Conservation (phyloP, 2,113 vertebrate species). For the Theristicus caerulescens region DNA sequence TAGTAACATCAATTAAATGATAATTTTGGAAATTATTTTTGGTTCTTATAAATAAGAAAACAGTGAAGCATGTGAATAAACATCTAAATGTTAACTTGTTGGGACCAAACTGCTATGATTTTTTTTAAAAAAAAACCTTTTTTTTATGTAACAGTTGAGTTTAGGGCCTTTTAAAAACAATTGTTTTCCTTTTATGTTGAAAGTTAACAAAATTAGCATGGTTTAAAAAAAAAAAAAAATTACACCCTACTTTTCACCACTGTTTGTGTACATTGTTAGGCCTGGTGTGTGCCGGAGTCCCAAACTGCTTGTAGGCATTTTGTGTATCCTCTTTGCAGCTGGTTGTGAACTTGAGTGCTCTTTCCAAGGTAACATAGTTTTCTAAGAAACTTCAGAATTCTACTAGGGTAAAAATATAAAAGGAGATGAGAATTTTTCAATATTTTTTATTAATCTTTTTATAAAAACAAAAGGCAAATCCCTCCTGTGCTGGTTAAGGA, state of each 20-base stretch:
- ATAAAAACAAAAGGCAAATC: conserved; percentile 71
- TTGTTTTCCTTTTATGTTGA: conserved; percentile 63
- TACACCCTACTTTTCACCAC: not conserved
- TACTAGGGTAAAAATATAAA: conserved; percentile 71
- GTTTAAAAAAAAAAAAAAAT: not conserved
- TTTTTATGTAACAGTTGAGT: conserved; percentile 70
- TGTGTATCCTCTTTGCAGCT: conserved; percentile 58
- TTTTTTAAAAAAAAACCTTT: not conserved
- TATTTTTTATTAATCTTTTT: conserved; percentile 86
- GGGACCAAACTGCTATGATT: conserved; percentile 78
- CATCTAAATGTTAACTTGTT: conserved; percentile 74
- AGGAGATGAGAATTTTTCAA: conserved; percentile 76
- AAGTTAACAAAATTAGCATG: conserved; percentile 54
- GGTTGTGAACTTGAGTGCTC: conserved; percentile 64
- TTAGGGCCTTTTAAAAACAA: conserved; percentile 66
- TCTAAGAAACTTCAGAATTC: conserved; percentile 78
- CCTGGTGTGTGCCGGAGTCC: conserved; percentile 58
- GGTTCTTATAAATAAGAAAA: conserved; percentile 70
- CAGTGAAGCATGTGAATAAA: conserved; percentile 80
- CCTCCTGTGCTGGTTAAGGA: conserved; percentile 61
- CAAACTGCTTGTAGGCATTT: conserved; percentile 56
- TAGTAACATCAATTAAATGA: conserved; percentile 64
- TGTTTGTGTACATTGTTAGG: conserved; percentile 35
- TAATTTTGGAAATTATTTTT: conserved; percentile 70
- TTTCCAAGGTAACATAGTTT: conserved; percentile 73